These are phyloP conservation scores for Botia almorhae DNA, from an alignment of 2,797 vertebrate species.

Conservation along the genomic window DNA sequence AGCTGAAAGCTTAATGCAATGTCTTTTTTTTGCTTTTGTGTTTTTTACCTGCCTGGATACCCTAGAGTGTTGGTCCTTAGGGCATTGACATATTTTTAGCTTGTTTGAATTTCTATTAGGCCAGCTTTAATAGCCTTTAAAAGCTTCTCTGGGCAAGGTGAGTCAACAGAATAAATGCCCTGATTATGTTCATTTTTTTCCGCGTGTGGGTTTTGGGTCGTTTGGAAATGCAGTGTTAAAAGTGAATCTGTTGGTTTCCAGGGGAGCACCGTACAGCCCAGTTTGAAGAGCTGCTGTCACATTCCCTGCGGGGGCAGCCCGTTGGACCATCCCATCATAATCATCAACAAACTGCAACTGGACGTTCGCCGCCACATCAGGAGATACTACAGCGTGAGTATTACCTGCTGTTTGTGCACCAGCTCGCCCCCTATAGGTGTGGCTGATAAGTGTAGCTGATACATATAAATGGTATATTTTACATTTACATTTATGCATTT, in stretches of 20 bases:
- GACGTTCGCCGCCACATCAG: conserved; percentile 88
- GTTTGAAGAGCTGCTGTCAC: conserved; percentile 88
- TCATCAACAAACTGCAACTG: conserved; percentile 89
- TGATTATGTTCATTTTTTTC: conserved; percentile 9
- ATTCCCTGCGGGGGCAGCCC: conserved; percentile 80
- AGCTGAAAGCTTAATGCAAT: conserved; percentile 49
- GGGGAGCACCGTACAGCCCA: conserved; percentile 84
- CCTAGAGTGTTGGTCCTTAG: neutral
- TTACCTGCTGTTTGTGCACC: neutral
- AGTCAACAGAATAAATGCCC: conserved; percentile 45
- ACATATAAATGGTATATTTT: no score
- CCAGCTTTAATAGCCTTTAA: conserved; percentile 43
- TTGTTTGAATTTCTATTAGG: conserved; percentile 36
- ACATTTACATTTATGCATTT: no score
- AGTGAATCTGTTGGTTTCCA: conserved; percentile 63
- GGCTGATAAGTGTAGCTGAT: no score
- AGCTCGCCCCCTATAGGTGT: neutral
- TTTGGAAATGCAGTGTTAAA: conserved; percentile 15
- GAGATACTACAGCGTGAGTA: conserved; percentile 81
- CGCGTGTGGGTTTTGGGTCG: neutral
- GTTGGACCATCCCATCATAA: conserved; percentile 73
- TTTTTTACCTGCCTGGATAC: conserved; percentile 8
- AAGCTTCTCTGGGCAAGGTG: conserved; percentile 25
- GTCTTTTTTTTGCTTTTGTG: neutral
- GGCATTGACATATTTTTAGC: conserved; percentile 5